phyloP scores from a whole-genome alignment of 2,888 invertebrate genomes.

The Odiellus spinosus region DNA sequence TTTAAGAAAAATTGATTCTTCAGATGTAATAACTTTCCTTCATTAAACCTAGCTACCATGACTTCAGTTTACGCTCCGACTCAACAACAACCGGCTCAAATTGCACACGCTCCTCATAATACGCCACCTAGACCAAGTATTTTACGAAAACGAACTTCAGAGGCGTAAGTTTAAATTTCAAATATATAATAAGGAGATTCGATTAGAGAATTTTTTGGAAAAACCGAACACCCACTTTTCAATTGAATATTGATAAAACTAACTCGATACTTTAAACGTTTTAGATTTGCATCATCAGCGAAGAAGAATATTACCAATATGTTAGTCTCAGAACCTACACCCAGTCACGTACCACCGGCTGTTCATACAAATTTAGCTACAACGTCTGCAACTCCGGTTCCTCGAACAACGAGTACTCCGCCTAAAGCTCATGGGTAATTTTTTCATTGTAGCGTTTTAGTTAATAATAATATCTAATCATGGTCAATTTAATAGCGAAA shows the following conservation, averaged over 20 bases:
- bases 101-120: constrained; percentile 8
- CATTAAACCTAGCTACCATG: too few species aligned
- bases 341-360: constrained; percentile 4
- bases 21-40: too few species aligned
- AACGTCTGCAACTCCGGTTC: neutral
- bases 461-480: neutral
- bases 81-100: constrained; percentile 7
- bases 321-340: constrained; percentile 7
- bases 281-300: constrained; percentile 8
- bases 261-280: neutral
- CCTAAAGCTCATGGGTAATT: constrained; percentile 11
- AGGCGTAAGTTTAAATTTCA: constrained; percentile 10
- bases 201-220: too few species aligned
- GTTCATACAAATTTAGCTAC: too few species aligned
- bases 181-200: too few species aligned
- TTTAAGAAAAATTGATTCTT: too few species aligned
- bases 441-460: neutral
- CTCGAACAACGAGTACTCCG: constrained; percentile 6
- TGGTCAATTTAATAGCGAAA: neutral
- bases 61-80: neutral
- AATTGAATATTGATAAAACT: too few species aligned
- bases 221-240: too few species aligned
- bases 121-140: constrained; percentile 16
- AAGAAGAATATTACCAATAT: constrained; percentile 11
- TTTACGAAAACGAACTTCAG: constrained; percentile 14